These are phyloP conservation scores for Eupithecia dodoneata DNA, from an alignment of 2,888 invertebrate species.

Conservation along the genomic window DNA sequence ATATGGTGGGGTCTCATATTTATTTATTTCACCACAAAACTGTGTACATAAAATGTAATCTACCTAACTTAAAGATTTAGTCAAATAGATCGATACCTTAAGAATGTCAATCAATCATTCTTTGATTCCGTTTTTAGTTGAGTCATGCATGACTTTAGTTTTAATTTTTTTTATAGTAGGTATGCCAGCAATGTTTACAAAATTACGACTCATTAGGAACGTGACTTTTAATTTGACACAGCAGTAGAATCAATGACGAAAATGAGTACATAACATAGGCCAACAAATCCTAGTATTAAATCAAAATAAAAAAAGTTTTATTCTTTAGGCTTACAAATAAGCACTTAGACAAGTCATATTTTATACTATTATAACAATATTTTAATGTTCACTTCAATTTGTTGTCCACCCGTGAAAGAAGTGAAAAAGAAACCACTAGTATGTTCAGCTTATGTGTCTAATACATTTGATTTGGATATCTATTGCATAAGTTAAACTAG, in stretches of 20 bases:
- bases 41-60: not conserved
- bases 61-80: not conserved
- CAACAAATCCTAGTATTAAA: not conserved
- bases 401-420: too few species aligned
- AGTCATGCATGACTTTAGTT: not conserved
- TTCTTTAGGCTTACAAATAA: too few species aligned
- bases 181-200: not conserved
- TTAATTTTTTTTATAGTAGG: not conserved
- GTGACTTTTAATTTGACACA: not conserved
- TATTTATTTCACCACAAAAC: too few species aligned
- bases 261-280: not conserved
- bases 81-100: not conserved
- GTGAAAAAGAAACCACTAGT: too few species aligned
- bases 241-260: not conserved
- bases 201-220: not conserved
- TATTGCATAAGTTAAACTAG: too few species aligned
- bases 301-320: too few species aligned
- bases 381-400: too few species aligned
- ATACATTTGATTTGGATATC: too few species aligned
- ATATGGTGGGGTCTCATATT: too few species aligned
- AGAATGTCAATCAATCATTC: not conserved
- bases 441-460: too few species aligned
- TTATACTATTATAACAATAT: too few species aligned
- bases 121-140: not conserved
- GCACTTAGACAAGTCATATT: too few species aligned